phyloP scores from a whole-genome alignment of 2,113 vertebrate species.

The Centropus unirufus region DNA sequence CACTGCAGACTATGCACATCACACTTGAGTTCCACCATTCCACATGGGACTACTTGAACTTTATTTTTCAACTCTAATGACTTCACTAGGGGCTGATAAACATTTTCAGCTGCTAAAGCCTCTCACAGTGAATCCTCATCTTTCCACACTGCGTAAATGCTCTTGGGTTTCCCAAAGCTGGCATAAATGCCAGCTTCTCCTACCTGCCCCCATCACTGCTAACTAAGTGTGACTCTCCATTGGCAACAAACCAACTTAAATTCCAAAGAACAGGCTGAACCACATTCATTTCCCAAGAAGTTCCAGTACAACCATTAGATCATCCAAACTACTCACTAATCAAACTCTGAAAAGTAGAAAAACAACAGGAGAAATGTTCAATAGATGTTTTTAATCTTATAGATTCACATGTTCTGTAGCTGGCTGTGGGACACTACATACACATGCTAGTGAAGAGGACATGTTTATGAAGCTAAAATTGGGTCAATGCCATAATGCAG shows the following conservation, averaged over 20 bases:
- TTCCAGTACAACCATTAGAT: background rate
- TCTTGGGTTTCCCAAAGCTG: background rate
- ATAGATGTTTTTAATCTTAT: background rate
- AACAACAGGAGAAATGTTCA: rapidly evolving
- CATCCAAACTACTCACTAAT: background rate
- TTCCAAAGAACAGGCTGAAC: background rate
- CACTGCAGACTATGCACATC: background rate
- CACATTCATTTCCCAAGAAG: background rate
- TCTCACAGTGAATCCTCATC: background rate
- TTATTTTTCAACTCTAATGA: background rate
- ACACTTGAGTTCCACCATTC: background rate
- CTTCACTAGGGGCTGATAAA: background rate
- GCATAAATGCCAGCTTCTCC: background rate
- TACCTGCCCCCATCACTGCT: background rate
- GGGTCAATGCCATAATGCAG: background rate
- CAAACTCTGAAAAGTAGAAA: background rate
- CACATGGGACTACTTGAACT: background rate
- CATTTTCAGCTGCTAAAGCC: background rate
- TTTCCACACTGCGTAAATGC: background rate
- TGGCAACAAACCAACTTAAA: background rate
- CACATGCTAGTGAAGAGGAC: background rate
- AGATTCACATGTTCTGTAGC: background rate
- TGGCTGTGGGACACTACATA: background rate
- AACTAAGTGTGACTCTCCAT: background rate
- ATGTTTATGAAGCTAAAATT: background rate